These are phyloP conservation scores for Poecilia latipinna DNA, from an alignment of 2,113 vertebrate species.

Conservation along the genomic window DNA sequence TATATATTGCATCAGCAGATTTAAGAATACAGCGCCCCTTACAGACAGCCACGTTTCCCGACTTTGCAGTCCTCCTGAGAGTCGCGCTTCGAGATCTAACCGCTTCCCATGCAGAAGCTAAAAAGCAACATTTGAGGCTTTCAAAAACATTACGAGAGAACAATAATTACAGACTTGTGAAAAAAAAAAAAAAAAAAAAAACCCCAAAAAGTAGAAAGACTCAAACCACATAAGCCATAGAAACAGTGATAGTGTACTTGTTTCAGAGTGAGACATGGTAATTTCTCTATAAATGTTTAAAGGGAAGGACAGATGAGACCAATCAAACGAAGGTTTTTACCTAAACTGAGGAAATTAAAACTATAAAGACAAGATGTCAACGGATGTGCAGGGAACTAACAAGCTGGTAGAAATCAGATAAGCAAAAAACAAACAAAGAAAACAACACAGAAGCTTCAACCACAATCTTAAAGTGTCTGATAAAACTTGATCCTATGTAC, in stretches of 20 bases:
- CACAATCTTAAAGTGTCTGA: not conserved
- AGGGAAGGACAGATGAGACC: slow-evolving; percentile 31
- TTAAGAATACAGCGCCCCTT: slow-evolving; percentile 1
- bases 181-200: slow-evolving; percentile 6
- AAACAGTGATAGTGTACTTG: slow-evolving; percentile 13
- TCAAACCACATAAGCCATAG: slow-evolving; percentile 12
- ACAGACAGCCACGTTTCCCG: not conserved
- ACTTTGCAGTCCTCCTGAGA: not conserved
- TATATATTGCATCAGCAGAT: slow-evolving; percentile 67
- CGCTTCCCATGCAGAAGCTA: not conserved
- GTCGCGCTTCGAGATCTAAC: slow-evolving; percentile 17
- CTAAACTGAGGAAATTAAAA: slow-evolving; percentile 5
- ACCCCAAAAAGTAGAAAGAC: not conserved
- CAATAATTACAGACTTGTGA: not conserved
- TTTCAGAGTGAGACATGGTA: slow-evolving; percentile 31
- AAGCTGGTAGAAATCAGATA: slow-evolving; percentile 24
- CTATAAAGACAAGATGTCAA: slow-evolving; percentile 24
- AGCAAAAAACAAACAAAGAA: not conserved
- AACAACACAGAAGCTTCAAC: not conserved
- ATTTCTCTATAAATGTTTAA: slow-evolving; percentile 27
- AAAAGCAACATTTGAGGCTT: slow-evolving; percentile 1
- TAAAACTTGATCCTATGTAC: slow-evolving; percentile 21
- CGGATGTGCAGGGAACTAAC: not conserved
- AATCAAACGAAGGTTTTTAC: slow-evolving; percentile 1
- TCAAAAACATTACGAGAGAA: not conserved